phyloP scores from a whole-genome alignment of 2,797 vertebrate genomes.

The Acanthiza pusilla region DNA sequence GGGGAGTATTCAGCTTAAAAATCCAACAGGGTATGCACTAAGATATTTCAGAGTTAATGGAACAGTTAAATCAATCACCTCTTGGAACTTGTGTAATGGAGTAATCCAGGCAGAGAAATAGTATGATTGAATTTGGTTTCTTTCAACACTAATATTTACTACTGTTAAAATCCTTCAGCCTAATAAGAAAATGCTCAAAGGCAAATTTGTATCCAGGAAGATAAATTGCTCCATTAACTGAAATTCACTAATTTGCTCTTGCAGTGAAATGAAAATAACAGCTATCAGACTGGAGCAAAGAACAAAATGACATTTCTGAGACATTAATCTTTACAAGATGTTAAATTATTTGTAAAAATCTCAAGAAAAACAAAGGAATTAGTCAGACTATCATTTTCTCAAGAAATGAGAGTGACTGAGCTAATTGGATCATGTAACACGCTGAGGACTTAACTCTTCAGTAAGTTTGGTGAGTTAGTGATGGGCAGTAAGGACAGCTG shows the following conservation, averaged over 20 bases:
- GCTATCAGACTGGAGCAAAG: not conserved
- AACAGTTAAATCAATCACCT: not conserved
- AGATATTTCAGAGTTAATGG: not conserved
- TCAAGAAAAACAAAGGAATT: slow-evolving; percentile 10
- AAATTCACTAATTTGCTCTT: not conserved
- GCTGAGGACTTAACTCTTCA: not conserved
- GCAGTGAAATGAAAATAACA: not conserved
- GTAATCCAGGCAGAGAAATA: not conserved
- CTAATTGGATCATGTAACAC: not conserved
- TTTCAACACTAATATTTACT: slow-evolving; percentile 16
- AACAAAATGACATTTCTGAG: slow-evolving; percentile 18
- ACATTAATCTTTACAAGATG: not conserved
- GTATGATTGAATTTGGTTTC: not conserved
- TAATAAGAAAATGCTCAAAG: not conserved
- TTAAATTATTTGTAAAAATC: slow-evolving; percentile 50
- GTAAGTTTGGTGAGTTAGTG: not conserved
- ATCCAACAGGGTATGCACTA: not conserved
- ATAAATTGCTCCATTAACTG: not conserved
- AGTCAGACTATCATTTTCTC: not conserved
- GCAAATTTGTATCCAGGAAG: not conserved
- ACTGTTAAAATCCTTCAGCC: not conserved
- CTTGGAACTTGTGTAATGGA: not conserved
- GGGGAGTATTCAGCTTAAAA: not conserved
- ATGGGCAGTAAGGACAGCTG: not conserved
- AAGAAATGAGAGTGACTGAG: not conserved